Evolutionary conservation across 2,797 vertebrate genomes (phyloP), one percentile per base, ranked within the genome.

Genomic region (Sciurus carolinensis): DNA sequence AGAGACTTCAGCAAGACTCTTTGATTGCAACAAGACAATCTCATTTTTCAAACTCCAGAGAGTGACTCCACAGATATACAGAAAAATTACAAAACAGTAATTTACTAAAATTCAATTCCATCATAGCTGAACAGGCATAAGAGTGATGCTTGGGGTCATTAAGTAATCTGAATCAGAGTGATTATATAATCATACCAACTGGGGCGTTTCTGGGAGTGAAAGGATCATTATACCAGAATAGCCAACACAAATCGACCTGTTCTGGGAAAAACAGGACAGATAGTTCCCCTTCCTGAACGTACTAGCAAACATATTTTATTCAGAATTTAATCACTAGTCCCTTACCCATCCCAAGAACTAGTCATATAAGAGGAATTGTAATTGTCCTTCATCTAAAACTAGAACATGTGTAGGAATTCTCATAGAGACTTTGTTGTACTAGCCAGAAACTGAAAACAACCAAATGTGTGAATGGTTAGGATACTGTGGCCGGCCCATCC

Each of bases 301-400:
- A 52, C 28, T 64, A 52, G 64, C 39, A 91, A 62, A 67, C 39
- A 62, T 52, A 5, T 71, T 52, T 80, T 75, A 62, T 75, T 36
- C 10, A 7, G 52, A 28, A 10, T 42, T 36, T 33, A 42, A 24
- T 69, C 50, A 82, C 20, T 22, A n/a, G 11, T 15, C 44, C 14
- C 47, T 87, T 10, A 28, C 20, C 13, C 50, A 57, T 66, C 47
- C 50, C 72, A 93, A 80, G 24, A 64, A 26, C 81, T 84, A 84
- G 42, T 11, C 33, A 13, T n/a, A 4, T 17, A 39, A 85, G 3
- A 73, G 20, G 13, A 83, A 75, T 52, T 57, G 17, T 85, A 67
- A 79, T 82, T 87, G 28, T 73, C 36, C 36, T 82, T 82, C 54
- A 69, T 87, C 50, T 52, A 88, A 96, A 82, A 77, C 44, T 64